Evolutionary conservation across 2,888 invertebrate species (phyloP).

Genomic region (Corbicula japonica): DNA sequence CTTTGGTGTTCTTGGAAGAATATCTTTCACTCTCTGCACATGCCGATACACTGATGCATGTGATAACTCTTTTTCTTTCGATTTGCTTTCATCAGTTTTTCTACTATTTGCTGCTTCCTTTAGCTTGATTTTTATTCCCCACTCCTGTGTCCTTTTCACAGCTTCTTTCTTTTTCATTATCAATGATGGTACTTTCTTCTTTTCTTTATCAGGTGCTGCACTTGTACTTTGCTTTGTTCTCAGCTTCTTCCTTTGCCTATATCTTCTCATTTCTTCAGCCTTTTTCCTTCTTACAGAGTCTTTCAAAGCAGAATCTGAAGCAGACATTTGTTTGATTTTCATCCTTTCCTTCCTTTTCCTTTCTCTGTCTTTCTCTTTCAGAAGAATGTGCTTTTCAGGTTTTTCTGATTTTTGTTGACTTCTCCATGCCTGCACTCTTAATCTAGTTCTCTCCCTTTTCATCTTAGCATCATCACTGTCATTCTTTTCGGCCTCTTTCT

Average conservation of each 20-base stretch:
- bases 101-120: neutral
- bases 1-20: conserved; percentile 37
- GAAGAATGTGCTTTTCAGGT: neutral
- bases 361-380: neutral
- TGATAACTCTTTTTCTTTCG: conserved; percentile 9
- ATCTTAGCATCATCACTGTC: too few species aligned
- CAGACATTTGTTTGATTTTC: neutral
- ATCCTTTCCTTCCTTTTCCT: conserved; percentile 1
- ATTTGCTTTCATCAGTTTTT: neutral
- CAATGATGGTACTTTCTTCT: neutral
- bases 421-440: too few species aligned
- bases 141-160: conserved; percentile 39
- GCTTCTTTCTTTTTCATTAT: conserved; percentile 22
- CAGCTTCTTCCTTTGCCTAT: conserved; percentile 2
- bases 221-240: conserved; percentile 1
- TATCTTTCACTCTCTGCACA: conserved; percentile 32
- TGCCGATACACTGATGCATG: conserved; percentile 28
- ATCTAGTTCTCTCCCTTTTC: too few species aligned
- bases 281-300: too few species aligned
- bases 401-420: neutral
- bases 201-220: conserved; percentile 2
- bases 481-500: neutral
- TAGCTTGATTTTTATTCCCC: conserved; percentile 23
- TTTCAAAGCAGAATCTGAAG: conserved; percentile 1
- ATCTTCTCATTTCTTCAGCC: too few species aligned